Base-by-base conservation (phyloP, 1,140 invertebrate species). In the Dreissena rostriformis region DNA sequence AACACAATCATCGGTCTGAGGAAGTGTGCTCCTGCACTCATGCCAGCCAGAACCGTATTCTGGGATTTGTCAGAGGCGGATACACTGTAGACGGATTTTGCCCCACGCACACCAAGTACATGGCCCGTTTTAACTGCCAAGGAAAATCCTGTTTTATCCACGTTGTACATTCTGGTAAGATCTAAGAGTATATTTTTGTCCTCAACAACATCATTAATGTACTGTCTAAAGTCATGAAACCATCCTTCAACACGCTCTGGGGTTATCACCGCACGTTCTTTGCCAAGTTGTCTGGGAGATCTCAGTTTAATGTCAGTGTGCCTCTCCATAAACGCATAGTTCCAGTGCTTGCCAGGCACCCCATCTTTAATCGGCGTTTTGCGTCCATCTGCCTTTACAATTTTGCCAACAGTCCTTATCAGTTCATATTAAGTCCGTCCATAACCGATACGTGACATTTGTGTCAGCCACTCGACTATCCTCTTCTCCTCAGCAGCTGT, bases 51-150 rank as follows among this genome's bases (percentile, higher is more conserved):
- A 19, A 77, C 74, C 10, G 74, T 77, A n/a, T 65, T 66, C 22
- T 77, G 74, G 5, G 74, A 77, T 77, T 28, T 77, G 66, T 77
- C 74, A n/a, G 74, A 77, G 1, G 74, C 74, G 51, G 57, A 39
- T 51, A 77, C 19, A 11, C 66, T 77, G 39, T 77, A 77, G 7
- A 77, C 57, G 7, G 74, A 77, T 51, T 77, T 77, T 19, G 57
- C 55, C 17, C 61, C n/a, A n/a, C 29, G 15, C 24, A 77, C 12
- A 19, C 57, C 74, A 12, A 77, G 28, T 52, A 77, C 61, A 77
- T 77, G 74, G 7, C 57, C 74, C 26, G 74, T 66, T 66, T 77
- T 77, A 0, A 63, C 5, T 51, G 57, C 19, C 15, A 66, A 1
- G 15, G 24, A 7, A 29, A 77, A 77, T 6, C 74, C 57, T 51